Percentiles rank a stretch among this genome's conserved stretches.
phyloP scores from a whole-genome alignment of 2,113 vertebrate species.

The Malurus melanocephalus region DNA sequence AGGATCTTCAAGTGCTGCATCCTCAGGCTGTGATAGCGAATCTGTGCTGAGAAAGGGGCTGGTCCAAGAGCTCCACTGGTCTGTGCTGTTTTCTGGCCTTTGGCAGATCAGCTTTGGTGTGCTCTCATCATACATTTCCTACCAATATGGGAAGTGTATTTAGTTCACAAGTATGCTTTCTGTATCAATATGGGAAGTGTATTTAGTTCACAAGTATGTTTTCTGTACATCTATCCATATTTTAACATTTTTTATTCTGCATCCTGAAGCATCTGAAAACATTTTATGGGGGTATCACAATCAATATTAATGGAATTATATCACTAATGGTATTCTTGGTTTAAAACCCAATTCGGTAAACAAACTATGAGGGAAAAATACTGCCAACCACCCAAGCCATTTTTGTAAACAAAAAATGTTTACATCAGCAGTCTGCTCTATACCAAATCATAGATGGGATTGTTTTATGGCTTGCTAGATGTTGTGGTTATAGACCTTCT shows the following conservation, averaged over 20 bases:
- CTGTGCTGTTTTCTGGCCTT: not conserved
- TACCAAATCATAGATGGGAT: not conserved
- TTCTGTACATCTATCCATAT: rapidly evolving
- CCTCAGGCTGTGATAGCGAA: not conserved
- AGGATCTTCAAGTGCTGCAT: not conserved
- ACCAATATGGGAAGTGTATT: not conserved
- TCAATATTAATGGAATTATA: not conserved
- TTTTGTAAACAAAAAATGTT: not conserved
- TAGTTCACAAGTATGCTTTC: not conserved
- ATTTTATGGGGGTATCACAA: not conserved
- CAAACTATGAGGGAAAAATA: not conserved
- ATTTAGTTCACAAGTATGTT: not conserved
- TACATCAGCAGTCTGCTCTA: not conserved
- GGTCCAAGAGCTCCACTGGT: not conserved
- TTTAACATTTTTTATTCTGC: not conserved
- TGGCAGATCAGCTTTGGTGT: not conserved
- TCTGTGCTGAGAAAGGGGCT: not conserved
- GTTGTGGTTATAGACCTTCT: not conserved
- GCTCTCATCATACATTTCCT: not conserved
- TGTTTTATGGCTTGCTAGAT: not conserved
- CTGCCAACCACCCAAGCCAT: not conserved
- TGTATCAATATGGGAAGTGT: not conserved
- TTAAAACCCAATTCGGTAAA: not conserved
- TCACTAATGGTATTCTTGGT: not conserved
- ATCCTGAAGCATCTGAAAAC: not conserved